Conservation (phyloP, 2,888 invertebrate species). For the Drosophila stalkeri region DNA sequence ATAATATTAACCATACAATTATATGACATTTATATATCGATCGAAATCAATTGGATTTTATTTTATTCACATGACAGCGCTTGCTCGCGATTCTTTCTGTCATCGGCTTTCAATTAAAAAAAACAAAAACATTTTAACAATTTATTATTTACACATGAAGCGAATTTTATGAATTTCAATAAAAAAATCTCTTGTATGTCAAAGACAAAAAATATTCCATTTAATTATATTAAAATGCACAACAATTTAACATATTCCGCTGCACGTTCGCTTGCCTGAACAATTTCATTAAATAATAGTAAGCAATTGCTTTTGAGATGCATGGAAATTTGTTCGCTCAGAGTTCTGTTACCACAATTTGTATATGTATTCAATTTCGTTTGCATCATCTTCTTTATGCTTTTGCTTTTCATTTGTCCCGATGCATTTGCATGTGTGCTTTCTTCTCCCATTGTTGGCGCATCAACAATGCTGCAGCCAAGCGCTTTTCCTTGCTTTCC, state of each 20-base stretch:
- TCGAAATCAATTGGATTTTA: background rate
- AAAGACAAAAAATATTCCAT: background rate
- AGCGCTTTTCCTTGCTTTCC: background rate
- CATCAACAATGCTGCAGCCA: conserved; percentile 27
- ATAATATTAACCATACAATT: too few species aligned
- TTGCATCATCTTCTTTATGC: conserved; percentile 34
- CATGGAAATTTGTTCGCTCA: background rate
- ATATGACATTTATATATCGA: background rate
- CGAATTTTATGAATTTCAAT: background rate
- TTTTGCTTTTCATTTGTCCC: conserved; percentile 35
- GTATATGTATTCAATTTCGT: conserved; percentile 51
- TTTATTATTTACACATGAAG: background rate
- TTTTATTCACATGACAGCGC: background rate
- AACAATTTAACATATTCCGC: background rate
- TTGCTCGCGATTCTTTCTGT: background rate
- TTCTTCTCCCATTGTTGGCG: conserved; percentile 33
- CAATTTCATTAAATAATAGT: background rate
- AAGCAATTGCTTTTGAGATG: background rate
- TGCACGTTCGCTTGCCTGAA: background rate
- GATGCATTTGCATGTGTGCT: conserved; percentile 39
- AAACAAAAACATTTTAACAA: background rate
- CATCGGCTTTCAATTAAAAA: background rate
- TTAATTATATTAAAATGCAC: background rate
- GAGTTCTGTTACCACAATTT: conserved; percentile 2
- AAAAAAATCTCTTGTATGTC: background rate